Percentiles rank a stretch among this genome's conserved stretches.
phyloP scores from a whole-genome alignment of 2,113 vertebrate genomes.

The Hemiprocne comata region DNA sequence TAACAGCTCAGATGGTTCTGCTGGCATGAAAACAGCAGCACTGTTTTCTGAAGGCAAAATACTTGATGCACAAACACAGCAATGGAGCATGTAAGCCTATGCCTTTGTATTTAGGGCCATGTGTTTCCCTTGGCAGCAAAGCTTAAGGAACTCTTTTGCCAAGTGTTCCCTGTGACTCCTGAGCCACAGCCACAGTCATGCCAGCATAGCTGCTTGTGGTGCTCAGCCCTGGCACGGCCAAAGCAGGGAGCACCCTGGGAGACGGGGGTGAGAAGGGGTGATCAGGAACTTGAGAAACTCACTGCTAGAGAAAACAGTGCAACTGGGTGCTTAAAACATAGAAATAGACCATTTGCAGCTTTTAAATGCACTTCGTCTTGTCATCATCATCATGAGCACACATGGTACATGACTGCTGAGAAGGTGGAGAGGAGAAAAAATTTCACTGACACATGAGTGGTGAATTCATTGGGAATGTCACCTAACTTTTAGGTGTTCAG shows the following conservation, averaged over 20 bases:
- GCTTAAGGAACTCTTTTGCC: neutral
- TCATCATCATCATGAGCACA: neutral
- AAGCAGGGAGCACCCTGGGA: neutral
- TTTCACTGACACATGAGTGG: neutral
- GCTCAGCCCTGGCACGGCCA: neutral
- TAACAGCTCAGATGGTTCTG: neutral
- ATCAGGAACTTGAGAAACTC: neutral
- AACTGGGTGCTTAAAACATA: neutral
- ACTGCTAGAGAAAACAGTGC: neutral
- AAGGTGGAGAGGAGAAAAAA: neutral
- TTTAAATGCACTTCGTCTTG: neutral
- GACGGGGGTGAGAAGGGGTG: neutral
- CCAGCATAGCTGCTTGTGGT: neutral
- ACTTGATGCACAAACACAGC: neutral
- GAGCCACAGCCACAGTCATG: rapidly evolving
- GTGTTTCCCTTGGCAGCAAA: neutral
- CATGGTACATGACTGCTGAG: neutral
- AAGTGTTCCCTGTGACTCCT: neutral
- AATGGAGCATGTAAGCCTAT: neutral
- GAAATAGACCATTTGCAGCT: neutral
- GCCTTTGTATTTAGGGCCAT: neutral
- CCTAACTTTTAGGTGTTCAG: neutral
- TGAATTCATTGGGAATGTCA: neutral
- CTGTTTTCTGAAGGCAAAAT: neutral
- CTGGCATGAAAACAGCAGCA: neutral